phyloP scores from a whole-genome alignment of 2,113 vertebrate species.

The Ardeotis arabs region DNA sequence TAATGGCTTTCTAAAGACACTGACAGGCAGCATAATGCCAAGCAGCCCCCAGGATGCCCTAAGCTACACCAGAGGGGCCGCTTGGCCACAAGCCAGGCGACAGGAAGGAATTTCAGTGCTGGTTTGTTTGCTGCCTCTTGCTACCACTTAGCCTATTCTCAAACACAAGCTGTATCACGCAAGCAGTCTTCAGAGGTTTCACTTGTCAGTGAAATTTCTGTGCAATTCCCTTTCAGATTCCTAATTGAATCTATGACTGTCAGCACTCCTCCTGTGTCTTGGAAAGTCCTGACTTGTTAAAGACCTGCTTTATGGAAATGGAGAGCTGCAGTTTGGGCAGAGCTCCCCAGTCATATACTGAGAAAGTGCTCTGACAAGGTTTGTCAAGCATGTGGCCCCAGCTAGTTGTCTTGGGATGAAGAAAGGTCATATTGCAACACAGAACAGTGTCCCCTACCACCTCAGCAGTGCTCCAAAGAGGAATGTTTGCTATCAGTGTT shows the following conservation, averaged over 20 bases:
- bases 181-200: not conserved
- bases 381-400: not conserved
- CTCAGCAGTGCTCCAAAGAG: not conserved
- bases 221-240: not conserved
- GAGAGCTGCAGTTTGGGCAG: not conserved
- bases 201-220: not conserved
- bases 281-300: not conserved
- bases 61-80: not conserved
- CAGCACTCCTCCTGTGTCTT: not conserved
- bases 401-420: not conserved
- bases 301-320: not conserved
- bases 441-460: not conserved
- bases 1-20: constrained; percentile 32
- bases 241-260: not conserved
- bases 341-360: accelerated
- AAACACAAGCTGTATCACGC: not conserved
- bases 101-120: not conserved
- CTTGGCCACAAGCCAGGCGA: not conserved
- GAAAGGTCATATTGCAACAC: not conserved
- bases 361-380: not conserved
- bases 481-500: not conserved
- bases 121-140: not conserved
- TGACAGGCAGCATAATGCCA: constrained; percentile 31
- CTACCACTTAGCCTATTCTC: not conserved
- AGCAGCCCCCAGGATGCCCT: not conserved